Percentiles rank a stretch among this genome's conserved stretches.
Evolutionary conservation across 2,113 vertebrate genomes (phyloP).

Genomic region (Crocuta crocuta): DNA sequence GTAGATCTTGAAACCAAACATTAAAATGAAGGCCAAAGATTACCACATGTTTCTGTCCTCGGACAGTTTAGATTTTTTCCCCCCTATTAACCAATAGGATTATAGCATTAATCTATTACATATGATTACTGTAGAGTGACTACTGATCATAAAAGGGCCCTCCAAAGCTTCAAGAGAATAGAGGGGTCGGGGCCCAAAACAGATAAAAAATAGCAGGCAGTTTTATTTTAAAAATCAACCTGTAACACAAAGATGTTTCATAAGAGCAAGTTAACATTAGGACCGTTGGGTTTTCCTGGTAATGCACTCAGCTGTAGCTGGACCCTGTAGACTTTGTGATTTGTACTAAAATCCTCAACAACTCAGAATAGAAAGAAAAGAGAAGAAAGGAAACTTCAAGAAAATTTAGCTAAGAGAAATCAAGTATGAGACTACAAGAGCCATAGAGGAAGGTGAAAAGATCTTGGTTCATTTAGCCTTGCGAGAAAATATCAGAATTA

Average conservation of each 20-base stretch:
- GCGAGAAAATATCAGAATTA: conserved; percentile 24
- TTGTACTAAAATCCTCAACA: conserved; percentile 3
- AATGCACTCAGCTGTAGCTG: not conserved
- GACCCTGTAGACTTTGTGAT: not conserved
- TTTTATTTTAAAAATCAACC: conserved; percentile 37
- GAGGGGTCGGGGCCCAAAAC: not conserved
- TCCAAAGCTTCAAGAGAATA: not conserved
- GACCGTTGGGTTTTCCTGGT: not conserved
- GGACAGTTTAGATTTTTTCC: not conserved
- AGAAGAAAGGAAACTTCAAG: not conserved
- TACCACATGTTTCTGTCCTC: not conserved
- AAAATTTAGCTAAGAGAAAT: not conserved
- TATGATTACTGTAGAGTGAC: not conserved
- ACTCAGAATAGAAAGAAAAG: not conserved
- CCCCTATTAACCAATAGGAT: not conserved
- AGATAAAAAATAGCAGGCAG: not conserved
- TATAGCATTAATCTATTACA: not conserved
- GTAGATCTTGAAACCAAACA: not conserved
- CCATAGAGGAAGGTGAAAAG: not conserved
- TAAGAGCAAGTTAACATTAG: conserved; percentile 31
- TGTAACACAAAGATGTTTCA: conserved; percentile 11
- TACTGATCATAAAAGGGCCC: not conserved
- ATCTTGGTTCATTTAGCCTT: not conserved
- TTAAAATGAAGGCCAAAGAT: not conserved
- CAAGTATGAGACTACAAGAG: not conserved